A percentile compares a stretch with the other conserved stretches of the same genome.
Evolutionary conservation across 2,888 invertebrate species (phyloP).

Genomic region (Helobdella robusta): DNA sequence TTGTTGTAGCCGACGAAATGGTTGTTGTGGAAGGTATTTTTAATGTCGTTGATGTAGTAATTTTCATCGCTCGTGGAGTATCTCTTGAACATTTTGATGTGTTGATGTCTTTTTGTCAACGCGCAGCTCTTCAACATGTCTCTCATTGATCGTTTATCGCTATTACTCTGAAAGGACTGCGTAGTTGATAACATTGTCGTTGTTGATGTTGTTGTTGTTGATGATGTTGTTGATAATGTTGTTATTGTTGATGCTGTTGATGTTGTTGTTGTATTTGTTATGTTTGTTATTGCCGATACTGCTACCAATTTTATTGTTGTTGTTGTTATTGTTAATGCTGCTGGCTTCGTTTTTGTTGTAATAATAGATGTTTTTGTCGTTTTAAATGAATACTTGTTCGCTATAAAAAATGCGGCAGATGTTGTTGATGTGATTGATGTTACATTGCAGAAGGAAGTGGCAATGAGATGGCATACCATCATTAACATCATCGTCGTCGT

Average conservation of each 20-base stretch:
- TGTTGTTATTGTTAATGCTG: no score
- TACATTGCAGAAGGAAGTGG: no score
- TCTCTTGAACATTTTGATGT: neutral
- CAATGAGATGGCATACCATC: no score
- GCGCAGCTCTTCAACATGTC: neutral
- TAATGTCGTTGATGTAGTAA: neutral
- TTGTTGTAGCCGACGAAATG: conserved; percentile 3
- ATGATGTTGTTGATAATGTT: no score
- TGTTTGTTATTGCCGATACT: no score
- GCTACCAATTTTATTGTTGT: no score
- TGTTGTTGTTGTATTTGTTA: no score
- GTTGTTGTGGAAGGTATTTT: neutral
- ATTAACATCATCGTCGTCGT: no score
- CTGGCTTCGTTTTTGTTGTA: neutral
- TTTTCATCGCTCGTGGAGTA: neutral
- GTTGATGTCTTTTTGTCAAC: neutral
- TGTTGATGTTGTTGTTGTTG: no score
- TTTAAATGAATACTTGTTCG: neutral
- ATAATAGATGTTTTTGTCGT: neutral
- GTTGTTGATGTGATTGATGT: neutral
- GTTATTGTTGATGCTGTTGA: no score
- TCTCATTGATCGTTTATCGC: neutral
- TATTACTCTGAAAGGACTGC: neutral
- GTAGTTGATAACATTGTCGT: no score
- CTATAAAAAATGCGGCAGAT: neutral